Percentiles rank a stretch among this genome's conserved stretches.
These are phyloP conservation scores for Panurus biarmicus DNA, from an alignment of 2,113 vertebrate species.

Conservation along the genomic window DNA sequence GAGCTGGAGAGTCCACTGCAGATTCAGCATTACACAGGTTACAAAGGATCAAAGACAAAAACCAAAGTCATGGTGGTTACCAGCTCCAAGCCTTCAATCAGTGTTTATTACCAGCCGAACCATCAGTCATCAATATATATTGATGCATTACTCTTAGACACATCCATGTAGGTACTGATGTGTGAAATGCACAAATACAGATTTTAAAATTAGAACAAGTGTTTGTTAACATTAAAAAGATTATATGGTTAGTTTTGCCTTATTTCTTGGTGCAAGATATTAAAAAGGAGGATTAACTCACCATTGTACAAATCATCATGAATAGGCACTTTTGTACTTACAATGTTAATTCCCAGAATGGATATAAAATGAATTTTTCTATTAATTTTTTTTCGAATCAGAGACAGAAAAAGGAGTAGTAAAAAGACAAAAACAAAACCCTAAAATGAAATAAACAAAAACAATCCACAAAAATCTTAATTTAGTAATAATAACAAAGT, in stretches of 20 bases:
- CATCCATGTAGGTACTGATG: rapidly evolving
- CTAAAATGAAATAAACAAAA: neutral
- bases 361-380: neutral
- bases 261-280: neutral
- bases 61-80: neutral
- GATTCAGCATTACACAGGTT: neutral
- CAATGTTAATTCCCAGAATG: neutral
- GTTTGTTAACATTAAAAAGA: neutral
- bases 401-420: neutral
- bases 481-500: neutral
- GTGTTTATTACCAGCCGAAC: neutral
- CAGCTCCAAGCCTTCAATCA: neutral
- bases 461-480: rapidly evolving
- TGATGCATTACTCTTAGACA: too few species aligned
- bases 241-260: rapidly evolving
- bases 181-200: neutral
- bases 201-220: neutral
- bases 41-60: neutral
- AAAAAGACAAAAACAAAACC: neutral
- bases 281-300: neutral
- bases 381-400: neutral
- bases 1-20: neutral
- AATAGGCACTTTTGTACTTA: neutral
- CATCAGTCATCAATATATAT: neutral
- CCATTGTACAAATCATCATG: neutral